Conservation (phyloP, 2,888 invertebrate genomes). For the Lasioglossum pauxillum region DNA sequence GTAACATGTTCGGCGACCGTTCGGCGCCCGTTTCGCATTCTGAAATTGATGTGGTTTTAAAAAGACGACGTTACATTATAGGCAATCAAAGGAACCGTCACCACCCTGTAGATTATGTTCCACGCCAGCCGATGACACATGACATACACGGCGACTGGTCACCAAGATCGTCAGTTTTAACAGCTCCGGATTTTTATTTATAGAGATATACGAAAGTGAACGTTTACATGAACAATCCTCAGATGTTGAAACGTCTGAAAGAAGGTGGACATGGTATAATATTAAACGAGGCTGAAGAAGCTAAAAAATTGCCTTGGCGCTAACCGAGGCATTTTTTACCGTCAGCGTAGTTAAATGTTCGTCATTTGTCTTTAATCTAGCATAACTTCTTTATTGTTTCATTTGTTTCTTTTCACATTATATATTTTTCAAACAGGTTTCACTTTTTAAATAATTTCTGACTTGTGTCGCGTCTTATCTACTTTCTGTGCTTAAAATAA, state of each 20-base stretch:
- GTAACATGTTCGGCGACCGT: not conserved
- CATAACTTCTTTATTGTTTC: not conserved
- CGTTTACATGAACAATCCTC: not conserved
- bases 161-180: not conserved
- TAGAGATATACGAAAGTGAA: not conserved
- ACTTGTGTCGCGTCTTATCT: too few relatives aligned
- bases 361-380: not conserved
- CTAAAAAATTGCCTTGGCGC: not conserved
- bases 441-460: too few relatives aligned
- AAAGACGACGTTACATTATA: not conserved
- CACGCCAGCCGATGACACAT: not conserved
- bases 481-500: too few relatives aligned
- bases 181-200: not conserved
- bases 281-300: not conserved
- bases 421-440: too few relatives aligned
- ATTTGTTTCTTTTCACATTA: not conserved
- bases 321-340: not conserved
- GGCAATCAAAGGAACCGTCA: not conserved
- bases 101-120: not conserved
- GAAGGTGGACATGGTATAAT: not conserved
- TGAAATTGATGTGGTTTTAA: not conserved
- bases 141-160: not conserved
- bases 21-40: not conserved
- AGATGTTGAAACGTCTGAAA: not conserved
- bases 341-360: not conserved